Conservation (phyloP, 2,797 vertebrate genomes). For the Myripristis jacobus region DNA sequence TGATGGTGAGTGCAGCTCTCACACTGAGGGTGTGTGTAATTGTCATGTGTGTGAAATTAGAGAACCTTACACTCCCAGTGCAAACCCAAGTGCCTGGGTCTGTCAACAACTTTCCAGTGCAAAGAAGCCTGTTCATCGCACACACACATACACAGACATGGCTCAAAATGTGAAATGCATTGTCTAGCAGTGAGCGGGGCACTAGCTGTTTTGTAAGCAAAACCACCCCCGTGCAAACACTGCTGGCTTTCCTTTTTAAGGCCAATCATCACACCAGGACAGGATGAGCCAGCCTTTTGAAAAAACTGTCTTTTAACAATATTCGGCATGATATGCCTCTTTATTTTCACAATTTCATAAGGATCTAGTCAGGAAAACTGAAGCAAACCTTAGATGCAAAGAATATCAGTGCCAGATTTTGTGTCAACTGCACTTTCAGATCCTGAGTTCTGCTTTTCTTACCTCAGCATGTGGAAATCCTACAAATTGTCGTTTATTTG, state of each 20-base stretch:
- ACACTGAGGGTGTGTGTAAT: neutral
- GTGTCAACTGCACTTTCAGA: neutral
- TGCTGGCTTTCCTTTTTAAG: constrained; percentile 2
- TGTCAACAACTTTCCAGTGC: neutral
- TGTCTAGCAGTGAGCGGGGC: constrained; percentile 19
- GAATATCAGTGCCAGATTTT: neutral
- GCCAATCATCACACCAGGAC: neutral
- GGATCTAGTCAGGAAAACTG: neutral
- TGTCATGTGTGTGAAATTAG: constrained; percentile 31
- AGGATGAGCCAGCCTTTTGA: neutral
- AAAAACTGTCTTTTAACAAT: neutral
- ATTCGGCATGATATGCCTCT: neutral
- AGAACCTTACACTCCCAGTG: neutral
- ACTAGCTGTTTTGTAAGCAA: constrained; percentile 43
- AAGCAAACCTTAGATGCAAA: neutral
- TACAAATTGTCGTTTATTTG: neutral
- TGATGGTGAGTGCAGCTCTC: constrained; percentile 16
- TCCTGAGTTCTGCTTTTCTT: neutral
- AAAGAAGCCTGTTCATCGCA: constrained; percentile 5
- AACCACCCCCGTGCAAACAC: constrained; percentile 13
- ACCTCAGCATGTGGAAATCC: neutral
- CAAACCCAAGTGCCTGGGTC: neutral
- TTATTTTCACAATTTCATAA: neutral
- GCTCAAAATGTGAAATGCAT: constrained; percentile 21
- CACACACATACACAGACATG: neutral